Evolutionary conservation across 2,888 invertebrate genomes (phyloP).

Genomic region (Apotomis turbidana): DNA sequence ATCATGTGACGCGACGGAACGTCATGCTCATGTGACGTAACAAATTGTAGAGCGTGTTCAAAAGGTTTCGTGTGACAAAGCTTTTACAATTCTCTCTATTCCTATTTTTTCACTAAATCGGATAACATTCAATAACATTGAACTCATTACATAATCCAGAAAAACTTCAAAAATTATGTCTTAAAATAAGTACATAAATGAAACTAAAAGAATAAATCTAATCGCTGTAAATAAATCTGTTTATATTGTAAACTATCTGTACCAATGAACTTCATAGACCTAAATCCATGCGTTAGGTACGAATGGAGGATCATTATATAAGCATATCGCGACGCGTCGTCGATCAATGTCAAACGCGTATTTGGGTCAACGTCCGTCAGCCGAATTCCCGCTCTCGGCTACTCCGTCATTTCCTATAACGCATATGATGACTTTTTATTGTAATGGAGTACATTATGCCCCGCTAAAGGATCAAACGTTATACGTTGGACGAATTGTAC

Average conservation of each 20-base stretch:
- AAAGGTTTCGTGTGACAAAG: not conserved
- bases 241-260: conserved; percentile 56
- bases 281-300: conserved; percentile 65
- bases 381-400: conserved; percentile 73
- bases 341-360: conserved; percentile 83
- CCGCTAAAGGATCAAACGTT: conserved; percentile 9
- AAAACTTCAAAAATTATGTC: no score
- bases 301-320: conserved; percentile 65
- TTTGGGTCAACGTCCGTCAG: conserved; percentile 80
- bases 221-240: not conserved
- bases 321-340: conserved; percentile 75
- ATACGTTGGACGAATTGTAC: not conserved
- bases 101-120: no score
- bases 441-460: conserved; percentile 28
- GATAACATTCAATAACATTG: no score
- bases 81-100: not conserved
- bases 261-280: conserved; percentile 75
- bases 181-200: not conserved
- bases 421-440: conserved; percentile 59
- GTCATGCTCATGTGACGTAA: conserved; percentile 31
- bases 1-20: conserved; percentile 53
- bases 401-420: conserved; percentile 71
- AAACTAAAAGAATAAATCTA: not conserved
- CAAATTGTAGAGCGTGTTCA: conserved; percentile 1
- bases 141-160: no score